phyloP scores from a whole-genome alignment of 2,888 invertebrate species.

The Caenorhabditis panamensis region DNA sequence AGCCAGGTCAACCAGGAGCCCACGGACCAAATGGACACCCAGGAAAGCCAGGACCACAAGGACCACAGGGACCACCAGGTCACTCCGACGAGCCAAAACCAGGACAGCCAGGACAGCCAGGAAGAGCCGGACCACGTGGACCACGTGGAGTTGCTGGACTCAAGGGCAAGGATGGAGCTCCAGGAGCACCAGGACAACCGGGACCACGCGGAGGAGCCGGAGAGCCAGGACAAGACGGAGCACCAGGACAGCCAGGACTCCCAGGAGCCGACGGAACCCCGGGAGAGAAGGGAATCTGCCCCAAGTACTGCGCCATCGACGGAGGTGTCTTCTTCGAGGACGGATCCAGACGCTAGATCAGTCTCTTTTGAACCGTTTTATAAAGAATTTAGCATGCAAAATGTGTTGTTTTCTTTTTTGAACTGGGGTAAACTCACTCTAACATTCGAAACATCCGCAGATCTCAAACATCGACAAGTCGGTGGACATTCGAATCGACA shows the following conservation, averaged over 20 bases:
- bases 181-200: constrained; percentile 62
- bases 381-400: constrained; percentile 43
- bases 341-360: constrained; percentile 71
- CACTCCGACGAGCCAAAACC: constrained; percentile 56
- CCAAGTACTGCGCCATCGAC: too few species aligned
- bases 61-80: constrained; percentile 66
- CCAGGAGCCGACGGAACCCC: too few species aligned
- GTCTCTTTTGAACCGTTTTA: constrained; percentile 19
- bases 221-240: constrained; percentile 62
- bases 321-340: too few species aligned
- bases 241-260: constrained; percentile 64
- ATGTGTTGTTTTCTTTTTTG: constrained; percentile 13
- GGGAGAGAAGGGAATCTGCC: too few species aligned
- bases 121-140: constrained; percentile 65
- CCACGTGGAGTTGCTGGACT: constrained; percentile 64
- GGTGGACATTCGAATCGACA: constrained; percentile 63
- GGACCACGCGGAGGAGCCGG: constrained; percentile 65
- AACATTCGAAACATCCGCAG: constrained; percentile 37
- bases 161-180: constrained; percentile 65
- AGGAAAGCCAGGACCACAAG: constrained; percentile 70
- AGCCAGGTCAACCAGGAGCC: too few species aligned
- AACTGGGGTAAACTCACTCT: constrained; percentile 39
- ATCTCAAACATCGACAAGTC: constrained; percentile 57
- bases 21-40: constrained; percentile 74
- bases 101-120: constrained; percentile 68